These are phyloP conservation scores for Austrolebias charrua DNA, from an alignment of 2,797 vertebrate species.

Conservation along the genomic window DNA sequence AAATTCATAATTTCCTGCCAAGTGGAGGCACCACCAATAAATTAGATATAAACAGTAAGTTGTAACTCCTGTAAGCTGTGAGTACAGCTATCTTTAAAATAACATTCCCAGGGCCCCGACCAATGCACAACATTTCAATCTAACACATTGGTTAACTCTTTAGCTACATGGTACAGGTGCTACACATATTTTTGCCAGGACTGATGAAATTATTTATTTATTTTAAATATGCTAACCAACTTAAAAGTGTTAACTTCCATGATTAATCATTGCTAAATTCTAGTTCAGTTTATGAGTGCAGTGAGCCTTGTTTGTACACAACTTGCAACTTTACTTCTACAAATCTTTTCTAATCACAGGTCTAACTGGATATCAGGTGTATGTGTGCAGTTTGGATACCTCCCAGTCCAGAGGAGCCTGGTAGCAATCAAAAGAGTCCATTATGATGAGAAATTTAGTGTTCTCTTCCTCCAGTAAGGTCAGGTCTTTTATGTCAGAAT, in stretches of 20 bases:
- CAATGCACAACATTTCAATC: too few relatives aligned
- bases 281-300: background rate
- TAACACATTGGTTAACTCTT: too few relatives aligned
- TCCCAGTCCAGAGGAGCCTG: constrained; percentile 65
- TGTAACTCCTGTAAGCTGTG: too few relatives aligned
- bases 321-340: background rate
- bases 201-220: too few relatives aligned
- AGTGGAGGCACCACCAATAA: too few relatives aligned
- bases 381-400: constrained; percentile 43
- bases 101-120: too few relatives aligned
- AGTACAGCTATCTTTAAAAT: too few relatives aligned
- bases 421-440: constrained; percentile 76
- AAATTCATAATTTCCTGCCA: too few relatives aligned
- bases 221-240: too few relatives aligned
- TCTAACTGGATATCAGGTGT: background rate
- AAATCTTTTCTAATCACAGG: too few relatives aligned
- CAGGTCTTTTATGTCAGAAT: constrained; percentile 48
- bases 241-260: background rate
- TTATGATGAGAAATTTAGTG: constrained; percentile 67
- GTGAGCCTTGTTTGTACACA: background rate
- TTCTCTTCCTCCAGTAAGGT: constrained; percentile 54
- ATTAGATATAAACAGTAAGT: too few relatives aligned
- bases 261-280: background rate
- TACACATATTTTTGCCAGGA: background rate
- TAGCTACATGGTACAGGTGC: too few relatives aligned